Evolutionary conservation across 1,140 invertebrate genomes (phyloP).

Genomic region (Acyrthosiphon pisum): DNA sequence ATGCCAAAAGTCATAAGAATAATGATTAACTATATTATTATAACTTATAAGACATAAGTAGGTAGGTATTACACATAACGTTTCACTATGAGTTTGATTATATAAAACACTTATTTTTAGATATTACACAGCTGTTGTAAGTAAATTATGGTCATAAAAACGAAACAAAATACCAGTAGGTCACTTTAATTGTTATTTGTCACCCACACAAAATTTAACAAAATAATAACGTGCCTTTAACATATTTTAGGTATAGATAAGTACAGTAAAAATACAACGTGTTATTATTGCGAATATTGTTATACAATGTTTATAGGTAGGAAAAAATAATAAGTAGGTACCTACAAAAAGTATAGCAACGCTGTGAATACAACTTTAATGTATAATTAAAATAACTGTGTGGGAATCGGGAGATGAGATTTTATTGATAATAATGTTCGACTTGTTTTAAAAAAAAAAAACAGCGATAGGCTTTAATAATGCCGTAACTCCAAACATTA

Average conservation of each 20-base stretch:
- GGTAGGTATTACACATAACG: neutral
- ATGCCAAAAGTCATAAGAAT: neutral
- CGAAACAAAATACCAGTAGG: neutral
- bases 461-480: neutral
- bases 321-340: neutral
- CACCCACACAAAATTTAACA: neutral
- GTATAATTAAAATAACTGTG: neutral
- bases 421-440: neutral
- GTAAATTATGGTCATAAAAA: neutral
- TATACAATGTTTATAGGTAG: neutral
- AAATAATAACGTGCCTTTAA: neutral
- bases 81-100: neutral
- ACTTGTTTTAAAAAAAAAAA: slow-evolving; percentile 2
- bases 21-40: neutral
- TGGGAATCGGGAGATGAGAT: neutral
- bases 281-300: neutral
- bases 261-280: neutral
- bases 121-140: neutral
- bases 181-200: neutral
- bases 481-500: neutral
- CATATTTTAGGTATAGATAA: neutral
- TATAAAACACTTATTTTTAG: neutral
- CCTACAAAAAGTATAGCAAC: neutral
- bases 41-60: too few species aligned
- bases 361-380: neutral